phyloP scores from a whole-genome alignment of 2,888 invertebrate genomes.

The Tinea semifulvella region DNA sequence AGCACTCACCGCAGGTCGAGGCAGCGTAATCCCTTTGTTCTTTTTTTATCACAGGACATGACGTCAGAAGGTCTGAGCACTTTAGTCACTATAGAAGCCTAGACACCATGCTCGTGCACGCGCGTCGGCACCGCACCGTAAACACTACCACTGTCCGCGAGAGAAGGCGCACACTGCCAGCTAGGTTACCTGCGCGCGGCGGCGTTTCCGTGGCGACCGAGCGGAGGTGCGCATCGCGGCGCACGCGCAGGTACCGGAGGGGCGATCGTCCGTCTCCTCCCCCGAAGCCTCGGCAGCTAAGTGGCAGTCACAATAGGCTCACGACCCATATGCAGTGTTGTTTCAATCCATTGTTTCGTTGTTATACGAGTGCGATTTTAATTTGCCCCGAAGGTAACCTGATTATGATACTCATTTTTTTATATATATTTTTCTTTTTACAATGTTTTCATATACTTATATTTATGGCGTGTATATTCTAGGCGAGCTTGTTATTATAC shows the following conservation, averaged over 20 bases:
- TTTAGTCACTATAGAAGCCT: slow-evolving; percentile 47
- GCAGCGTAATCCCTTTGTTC: slow-evolving; percentile 60
- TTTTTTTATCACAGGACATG: slow-evolving; percentile 65
- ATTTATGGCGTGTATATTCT: no score
- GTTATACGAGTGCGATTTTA: slow-evolving; percentile 1
- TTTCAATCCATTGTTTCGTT: background rate
- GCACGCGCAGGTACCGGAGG: slow-evolving; percentile 42
- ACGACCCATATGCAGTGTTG: slow-evolving; percentile 16
- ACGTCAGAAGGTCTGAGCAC: slow-evolving; percentile 47
- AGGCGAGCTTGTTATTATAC: no score
- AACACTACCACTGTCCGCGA: slow-evolving; percentile 63
- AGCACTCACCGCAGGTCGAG: slow-evolving; percentile 65
- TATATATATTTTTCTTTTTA: no score
- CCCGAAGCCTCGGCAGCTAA: slow-evolving; percentile 21
- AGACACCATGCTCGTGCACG: slow-evolving; percentile 48
- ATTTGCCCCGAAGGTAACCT: no score
- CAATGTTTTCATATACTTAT: no score
- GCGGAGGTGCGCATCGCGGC: slow-evolving; percentile 62
- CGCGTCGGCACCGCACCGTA: slow-evolving; percentile 51
- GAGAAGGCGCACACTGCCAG: slow-evolving; percentile 59
- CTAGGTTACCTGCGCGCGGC: slow-evolving; percentile 24
- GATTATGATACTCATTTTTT: no score
- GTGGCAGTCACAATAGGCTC: slow-evolving; percentile 38
- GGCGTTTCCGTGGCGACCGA: slow-evolving; percentile 33
- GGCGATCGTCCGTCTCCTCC: slow-evolving; percentile 26